Evolutionary conservation across 1,140 invertebrate genomes (phyloP).

Genomic region (Dendroctonus ponderosae): DNA sequence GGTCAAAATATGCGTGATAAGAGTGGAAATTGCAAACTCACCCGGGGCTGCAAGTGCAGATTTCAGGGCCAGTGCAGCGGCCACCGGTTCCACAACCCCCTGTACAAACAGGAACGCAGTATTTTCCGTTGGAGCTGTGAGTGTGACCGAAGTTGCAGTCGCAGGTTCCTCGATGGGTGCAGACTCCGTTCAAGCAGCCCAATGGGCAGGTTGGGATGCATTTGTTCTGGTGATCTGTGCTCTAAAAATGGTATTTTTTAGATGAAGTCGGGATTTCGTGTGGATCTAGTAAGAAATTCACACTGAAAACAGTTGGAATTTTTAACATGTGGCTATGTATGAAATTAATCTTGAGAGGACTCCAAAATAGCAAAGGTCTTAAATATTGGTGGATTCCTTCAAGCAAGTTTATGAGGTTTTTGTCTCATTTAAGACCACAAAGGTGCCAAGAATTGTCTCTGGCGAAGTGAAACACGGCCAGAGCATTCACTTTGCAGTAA

Average conservation of each 20-base stretch:
- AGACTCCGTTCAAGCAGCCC: constrained; percentile 63
- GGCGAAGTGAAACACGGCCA: no score
- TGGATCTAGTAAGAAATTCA: no score
- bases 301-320: background rate
- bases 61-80: constrained; percentile 52
- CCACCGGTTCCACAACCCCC: constrained; percentile 50
- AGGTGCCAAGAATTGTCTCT: no score
- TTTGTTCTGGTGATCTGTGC: constrained; percentile 37
- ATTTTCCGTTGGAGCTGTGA: constrained; percentile 40
- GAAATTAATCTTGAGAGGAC: no score
- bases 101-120: constrained; percentile 45
- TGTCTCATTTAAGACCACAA: no score
- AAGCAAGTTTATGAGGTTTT: no score
- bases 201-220: constrained; percentile 60
- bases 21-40: constrained; percentile 39
- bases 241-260: constrained; percentile 2
- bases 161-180: constrained; percentile 50
- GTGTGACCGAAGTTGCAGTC: constrained; percentile 45
- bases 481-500: no score
- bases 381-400: no score
- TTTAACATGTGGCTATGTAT: no score
- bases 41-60: constrained; percentile 57
- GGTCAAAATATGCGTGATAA: background rate
- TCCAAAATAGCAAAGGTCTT: no score
- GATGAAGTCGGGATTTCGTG: background rate